These are phyloP conservation scores for Hydrotaea diabolus DNA, from an alignment of 2,888 invertebrate genomes.

Conservation along the genomic window DNA sequence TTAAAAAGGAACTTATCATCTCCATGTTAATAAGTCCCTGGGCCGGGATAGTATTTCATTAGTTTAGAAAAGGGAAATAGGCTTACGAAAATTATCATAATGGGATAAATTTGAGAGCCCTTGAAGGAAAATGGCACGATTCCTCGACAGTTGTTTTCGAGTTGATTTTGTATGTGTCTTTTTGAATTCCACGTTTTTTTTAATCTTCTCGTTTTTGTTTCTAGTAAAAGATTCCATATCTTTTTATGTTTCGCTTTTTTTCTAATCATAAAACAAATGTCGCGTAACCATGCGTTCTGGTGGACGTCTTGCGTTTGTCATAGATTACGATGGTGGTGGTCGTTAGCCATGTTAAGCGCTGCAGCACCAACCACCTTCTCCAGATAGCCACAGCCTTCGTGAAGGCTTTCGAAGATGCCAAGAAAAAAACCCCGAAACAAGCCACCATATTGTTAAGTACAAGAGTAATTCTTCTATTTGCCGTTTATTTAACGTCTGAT, in stretches of 20 bases:
- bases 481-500: constrained; percentile 68
- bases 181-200: too few species aligned
- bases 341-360: not conserved
- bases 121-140: too few species aligned
- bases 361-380: not conserved
- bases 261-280: constrained; percentile 68
- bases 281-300: constrained; percentile 67
- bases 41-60: too few species aligned
- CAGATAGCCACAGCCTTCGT: not conserved
- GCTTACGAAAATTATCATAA: too few species aligned
- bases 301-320: constrained; percentile 59
- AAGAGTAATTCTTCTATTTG: constrained; percentile 60
- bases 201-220: constrained; percentile 27
- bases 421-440: constrained; percentile 48
- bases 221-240: constrained; percentile 51
- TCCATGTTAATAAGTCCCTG: too few species aligned
- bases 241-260: constrained; percentile 51
- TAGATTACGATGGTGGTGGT: constrained; percentile 51
- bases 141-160: too few species aligned
- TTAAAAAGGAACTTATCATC: too few species aligned
- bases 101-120: too few species aligned
- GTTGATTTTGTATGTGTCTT: too few species aligned
- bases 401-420: not conserved
- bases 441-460: constrained; percentile 64
- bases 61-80: too few species aligned